Evolutionary conservation across 2,797 vertebrate species (phyloP).

Genomic region (Epinephelus coioides): DNA sequence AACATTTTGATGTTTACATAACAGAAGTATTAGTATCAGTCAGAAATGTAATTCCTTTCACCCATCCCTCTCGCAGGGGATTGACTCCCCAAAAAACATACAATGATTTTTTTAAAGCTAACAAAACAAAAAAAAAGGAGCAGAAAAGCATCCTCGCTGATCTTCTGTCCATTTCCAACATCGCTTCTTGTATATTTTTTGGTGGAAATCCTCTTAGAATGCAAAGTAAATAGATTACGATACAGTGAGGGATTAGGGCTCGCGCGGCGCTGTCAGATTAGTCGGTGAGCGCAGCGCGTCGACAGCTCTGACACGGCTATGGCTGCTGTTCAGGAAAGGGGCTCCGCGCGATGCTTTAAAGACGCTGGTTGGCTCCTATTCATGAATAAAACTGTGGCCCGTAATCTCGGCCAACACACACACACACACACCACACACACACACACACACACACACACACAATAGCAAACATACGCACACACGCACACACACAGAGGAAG

Average conservation of each 20-base stretch:
- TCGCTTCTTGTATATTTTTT: conserved; percentile 92
- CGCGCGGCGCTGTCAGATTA: conserved; percentile 97
- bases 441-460: conserved; percentile 21
- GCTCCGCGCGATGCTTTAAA: conserved; percentile 84
- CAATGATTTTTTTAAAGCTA: conserved; percentile 81
- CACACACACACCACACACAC: conserved; percentile 34
- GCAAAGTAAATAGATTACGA: conserved; percentile 98
- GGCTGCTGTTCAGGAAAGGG: conserved; percentile 90
- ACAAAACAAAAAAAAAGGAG: conserved; percentile 80
- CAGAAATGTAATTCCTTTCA: conserved; percentile 84
- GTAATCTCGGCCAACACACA: conserved; percentile 84
- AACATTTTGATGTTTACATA: conserved; percentile 80
- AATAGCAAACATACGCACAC: conserved; percentile 11
- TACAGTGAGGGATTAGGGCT: conserved; percentile 95
- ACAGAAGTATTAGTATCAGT: conserved; percentile 85
- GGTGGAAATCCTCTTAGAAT: conserved; percentile 96
- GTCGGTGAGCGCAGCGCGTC: conserved; percentile 91
- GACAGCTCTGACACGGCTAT: conserved; percentile 93
- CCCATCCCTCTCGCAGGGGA: conserved; percentile 76
- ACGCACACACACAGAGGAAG: conserved; percentile 48
- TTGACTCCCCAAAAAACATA: conserved; percentile 82
- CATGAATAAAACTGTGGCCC: conserved; percentile 87
- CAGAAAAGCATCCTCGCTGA: conserved; percentile 82
- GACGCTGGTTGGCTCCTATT: conserved; percentile 80
- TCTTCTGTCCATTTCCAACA: conserved; percentile 91